phyloP scores from a whole-genome alignment of 2,797 vertebrate genomes.

The Buphagus erythrorhynchus region DNA sequence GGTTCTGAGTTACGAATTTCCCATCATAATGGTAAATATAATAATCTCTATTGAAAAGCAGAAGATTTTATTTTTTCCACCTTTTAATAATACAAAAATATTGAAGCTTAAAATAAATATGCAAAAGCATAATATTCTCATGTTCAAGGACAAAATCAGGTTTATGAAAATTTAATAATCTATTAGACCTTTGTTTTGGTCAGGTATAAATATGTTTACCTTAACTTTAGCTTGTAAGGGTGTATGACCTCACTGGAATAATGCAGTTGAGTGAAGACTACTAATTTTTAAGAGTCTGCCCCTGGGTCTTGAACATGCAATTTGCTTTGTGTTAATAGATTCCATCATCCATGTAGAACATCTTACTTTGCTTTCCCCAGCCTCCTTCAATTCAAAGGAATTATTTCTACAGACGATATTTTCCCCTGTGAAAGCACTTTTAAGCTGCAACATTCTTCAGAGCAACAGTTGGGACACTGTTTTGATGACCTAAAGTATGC shows the following conservation, averaged over 20 bases:
- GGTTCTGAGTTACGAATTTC: background rate
- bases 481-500: background rate
- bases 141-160: background rate
- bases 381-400: background rate
- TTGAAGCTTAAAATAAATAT: background rate
- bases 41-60: background rate
- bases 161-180: background rate
- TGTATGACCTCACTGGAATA: conserved; percentile 11
- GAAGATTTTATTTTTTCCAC: background rate
- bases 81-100: background rate
- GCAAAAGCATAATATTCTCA: background rate
- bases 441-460: background rate
- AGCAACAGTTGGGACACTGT: background rate
- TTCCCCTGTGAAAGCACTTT: background rate
- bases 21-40: background rate
- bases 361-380: background rate
- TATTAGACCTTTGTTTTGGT: background rate
- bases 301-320: background rate
- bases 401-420: background rate
- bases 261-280: background rate
- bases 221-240: background rate
- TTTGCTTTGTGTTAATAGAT: conserved; percentile 7
- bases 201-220: background rate
- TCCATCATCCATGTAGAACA: background rate
- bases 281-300: conserved; percentile 37